A percentile compares a stretch with the other conserved stretches of the same genome.
Evolutionary conservation across 2,113 vertebrate species (phyloP).

Genomic region (Cavia porcellus): DNA sequence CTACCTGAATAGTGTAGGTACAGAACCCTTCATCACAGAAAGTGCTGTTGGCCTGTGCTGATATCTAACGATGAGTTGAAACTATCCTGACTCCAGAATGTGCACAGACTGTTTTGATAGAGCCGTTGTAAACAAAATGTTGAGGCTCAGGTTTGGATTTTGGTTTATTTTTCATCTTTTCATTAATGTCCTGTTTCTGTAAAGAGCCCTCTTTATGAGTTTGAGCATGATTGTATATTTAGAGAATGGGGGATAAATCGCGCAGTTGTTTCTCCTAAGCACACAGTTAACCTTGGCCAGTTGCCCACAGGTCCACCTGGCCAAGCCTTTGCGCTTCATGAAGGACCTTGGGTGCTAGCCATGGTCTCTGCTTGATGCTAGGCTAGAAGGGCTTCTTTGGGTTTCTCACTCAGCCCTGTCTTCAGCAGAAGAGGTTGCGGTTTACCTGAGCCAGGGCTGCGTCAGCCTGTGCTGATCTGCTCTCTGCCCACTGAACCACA

Average conservation of each 20-base stretch:
- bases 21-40: neutral
- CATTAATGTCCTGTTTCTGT: neutral
- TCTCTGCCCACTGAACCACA: neutral
- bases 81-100: neutral
- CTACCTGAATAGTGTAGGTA: neutral
- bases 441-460: neutral
- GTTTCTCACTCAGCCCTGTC: neutral
- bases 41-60: neutral
- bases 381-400: neutral
- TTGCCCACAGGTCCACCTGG: neutral
- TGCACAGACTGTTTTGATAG: neutral
- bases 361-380: neutral
- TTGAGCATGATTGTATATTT: neutral
- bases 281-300: neutral
- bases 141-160: neutral
- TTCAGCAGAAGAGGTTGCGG: neutral
- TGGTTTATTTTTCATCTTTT: neutral
- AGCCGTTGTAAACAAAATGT: constrained; percentile 7
- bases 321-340: neutral
- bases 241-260: neutral
- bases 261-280: neutral
- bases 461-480: neutral
- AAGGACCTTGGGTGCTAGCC: neutral
- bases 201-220: neutral
- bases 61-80: neutral